Conservation (phyloP, 2,888 invertebrate species). For the Dysmachus trigonus region DNA sequence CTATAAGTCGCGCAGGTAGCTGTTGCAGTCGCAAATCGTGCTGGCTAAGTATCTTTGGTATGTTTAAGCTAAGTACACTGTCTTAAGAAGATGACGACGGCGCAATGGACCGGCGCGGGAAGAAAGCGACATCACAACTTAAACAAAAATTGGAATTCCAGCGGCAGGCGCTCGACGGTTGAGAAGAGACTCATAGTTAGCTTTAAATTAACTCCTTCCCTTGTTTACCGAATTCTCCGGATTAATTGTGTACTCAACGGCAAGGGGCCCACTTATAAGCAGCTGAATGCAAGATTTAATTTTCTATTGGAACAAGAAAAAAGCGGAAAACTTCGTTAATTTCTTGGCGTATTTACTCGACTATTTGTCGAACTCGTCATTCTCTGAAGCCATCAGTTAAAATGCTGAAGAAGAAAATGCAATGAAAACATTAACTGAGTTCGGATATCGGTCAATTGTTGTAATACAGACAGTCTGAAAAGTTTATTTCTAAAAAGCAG, state of each 20-base stretch:
- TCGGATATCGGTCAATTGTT: neutral
- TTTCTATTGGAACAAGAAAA: slow-evolving; percentile 35
- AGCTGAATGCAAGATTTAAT: slow-evolving; percentile 14
- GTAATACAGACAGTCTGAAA: neutral
- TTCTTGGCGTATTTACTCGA: slow-evolving; percentile 4
- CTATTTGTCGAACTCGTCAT: neutral
- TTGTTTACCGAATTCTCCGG: slow-evolving; percentile 38
- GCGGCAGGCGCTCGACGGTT: slow-evolving; percentile 29
- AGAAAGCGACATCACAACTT: slow-evolving; percentile 36
- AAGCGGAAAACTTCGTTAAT: slow-evolving; percentile 31
- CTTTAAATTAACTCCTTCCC: slow-evolving; percentile 5
- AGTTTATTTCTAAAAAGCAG: neutral
- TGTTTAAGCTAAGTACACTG: slow-evolving; percentile 23
- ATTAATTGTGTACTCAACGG: slow-evolving; percentile 39
- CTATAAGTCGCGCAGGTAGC: neutral
- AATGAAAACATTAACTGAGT: neutral
- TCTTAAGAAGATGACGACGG: neutral
- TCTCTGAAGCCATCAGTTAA: neutral
- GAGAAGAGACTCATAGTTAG: neutral
- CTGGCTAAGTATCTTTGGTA: neutral
- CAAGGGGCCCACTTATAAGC: slow-evolving; percentile 25
- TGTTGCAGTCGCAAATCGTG: neutral
- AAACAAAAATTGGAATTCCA: slow-evolving; percentile 3
- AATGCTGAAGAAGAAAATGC: neutral
- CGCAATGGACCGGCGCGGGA: neutral